phyloP scores from a whole-genome alignment of 2,113 vertebrate genomes.

The Engraulis encrasicolus region DNA sequence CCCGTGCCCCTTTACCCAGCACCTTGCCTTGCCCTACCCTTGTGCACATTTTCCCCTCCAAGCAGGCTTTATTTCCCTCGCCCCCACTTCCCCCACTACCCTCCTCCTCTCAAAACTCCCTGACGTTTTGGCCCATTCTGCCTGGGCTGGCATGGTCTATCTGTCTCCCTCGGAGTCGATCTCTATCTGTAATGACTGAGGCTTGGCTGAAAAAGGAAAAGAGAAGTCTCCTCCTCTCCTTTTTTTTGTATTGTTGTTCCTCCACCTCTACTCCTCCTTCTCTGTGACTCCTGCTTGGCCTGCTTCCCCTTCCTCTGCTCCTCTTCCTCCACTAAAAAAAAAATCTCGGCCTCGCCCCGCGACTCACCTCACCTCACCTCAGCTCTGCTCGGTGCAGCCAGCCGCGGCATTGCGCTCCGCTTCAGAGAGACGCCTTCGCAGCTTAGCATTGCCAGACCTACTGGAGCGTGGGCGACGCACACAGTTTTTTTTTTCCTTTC shows the following conservation, averaged over 20 bases:
- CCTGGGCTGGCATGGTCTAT: conserved; percentile 1
- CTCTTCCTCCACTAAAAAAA: too few relatives aligned
- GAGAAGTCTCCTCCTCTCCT: neutral
- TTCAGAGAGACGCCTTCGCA: neutral
- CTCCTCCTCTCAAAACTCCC: neutral
- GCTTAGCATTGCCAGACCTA: neutral
- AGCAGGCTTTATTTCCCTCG: conserved; percentile 8
- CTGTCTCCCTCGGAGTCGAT: conserved; percentile 28
- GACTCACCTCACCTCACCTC: too few relatives aligned
- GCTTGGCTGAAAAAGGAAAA: neutral
- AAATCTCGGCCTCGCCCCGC: neutral
- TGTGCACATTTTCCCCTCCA: neutral
- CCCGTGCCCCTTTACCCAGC: too few relatives aligned
- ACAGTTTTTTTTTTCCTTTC: neutral
- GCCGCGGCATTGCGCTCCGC: neutral
- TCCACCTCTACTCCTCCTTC: neutral
- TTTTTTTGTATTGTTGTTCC: neutral
- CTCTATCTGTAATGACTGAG: conserved; percentile 17
- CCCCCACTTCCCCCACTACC: neutral
- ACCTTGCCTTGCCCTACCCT: neutral
- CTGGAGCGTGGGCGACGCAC: neutral
- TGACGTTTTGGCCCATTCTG: conserved; percentile 36
- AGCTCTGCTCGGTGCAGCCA: neutral
- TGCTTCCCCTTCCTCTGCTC: neutral
- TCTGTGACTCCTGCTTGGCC: neutral